These are phyloP conservation scores for Ctenicera cuprea DNA, from an alignment of 2,888 invertebrate species.

Conservation along the genomic window DNA sequence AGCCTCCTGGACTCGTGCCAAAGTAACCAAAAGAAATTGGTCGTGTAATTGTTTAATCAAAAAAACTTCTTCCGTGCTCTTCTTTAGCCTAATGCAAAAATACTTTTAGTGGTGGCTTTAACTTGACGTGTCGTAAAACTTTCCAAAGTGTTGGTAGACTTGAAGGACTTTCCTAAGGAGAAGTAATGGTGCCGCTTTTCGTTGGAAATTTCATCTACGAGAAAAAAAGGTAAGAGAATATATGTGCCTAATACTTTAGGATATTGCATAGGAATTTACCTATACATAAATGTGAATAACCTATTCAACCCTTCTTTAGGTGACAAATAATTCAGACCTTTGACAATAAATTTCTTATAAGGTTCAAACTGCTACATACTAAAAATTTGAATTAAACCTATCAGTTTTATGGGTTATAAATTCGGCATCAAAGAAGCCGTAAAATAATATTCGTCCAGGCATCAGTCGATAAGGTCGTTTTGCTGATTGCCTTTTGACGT, in stretches of 20 bases:
- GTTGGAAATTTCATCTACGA: not conserved
- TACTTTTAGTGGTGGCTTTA: conserved; percentile 28
- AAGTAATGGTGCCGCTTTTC: not conserved
- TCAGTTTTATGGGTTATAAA: conserved; percentile 20
- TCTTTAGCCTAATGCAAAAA: not conserved
- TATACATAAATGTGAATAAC: no score
- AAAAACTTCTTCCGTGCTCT: conserved; percentile 8
- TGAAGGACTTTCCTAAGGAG: not conserved
- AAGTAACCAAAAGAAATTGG: conserved; percentile 23
- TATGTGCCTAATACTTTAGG: no score
- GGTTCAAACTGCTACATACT: not conserved
- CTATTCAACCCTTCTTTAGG: no score
- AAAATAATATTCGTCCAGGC: conserved; percentile 18
- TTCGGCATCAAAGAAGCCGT: conserved; percentile 2
- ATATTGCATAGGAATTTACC: not conserved
- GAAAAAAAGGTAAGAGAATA: not conserved
- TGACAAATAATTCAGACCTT: no score
- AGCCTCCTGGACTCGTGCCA: conserved; percentile 40
- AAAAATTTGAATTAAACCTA: conserved; percentile 14
- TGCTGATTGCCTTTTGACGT: conserved; percentile 16
- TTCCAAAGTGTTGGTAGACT: not conserved
- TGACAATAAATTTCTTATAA: no score
- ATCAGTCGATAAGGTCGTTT: conserved; percentile 7
- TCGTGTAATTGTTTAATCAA: conserved; percentile 40
- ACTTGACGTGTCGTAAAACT: conserved; percentile 3